These are phyloP conservation scores for Xestia sexstrigata DNA, from an alignment of 2,888 invertebrate species.

Conservation along the genomic window DNA sequence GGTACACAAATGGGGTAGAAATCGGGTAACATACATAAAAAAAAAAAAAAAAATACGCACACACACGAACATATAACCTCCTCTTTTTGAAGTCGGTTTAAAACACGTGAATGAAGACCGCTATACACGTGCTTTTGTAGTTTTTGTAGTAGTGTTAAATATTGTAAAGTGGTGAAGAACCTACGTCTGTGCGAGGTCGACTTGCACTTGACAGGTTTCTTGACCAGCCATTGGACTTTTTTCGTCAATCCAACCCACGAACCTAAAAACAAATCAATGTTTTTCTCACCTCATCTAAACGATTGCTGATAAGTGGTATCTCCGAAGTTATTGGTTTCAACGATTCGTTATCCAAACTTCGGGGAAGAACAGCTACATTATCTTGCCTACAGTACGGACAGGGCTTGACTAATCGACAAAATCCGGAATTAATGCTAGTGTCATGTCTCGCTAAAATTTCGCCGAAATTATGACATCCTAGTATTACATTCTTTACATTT, in stretches of 20 bases:
- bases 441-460: conserved; percentile 4
- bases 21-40: too few relatives aligned
- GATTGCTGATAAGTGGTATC: conserved; percentile 11
- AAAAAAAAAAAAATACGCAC: too few relatives aligned
- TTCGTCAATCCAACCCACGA: neutral
- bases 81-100: too few relatives aligned
- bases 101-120: too few relatives aligned
- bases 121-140: too few relatives aligned
- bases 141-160: too few relatives aligned
- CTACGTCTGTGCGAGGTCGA: neutral
- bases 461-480: conserved; percentile 10
- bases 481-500: conserved; percentile 15
- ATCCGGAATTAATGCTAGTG: neutral
- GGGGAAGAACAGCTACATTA: neutral
- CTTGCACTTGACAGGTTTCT: neutral
- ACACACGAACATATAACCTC: too few relatives aligned
- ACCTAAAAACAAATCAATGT: neutral
- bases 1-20: too few relatives aligned
- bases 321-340: neutral
- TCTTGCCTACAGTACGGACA: neutral
- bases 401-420: neutral
- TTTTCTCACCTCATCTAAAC: conserved; percentile 34
- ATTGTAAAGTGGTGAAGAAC: neutral
- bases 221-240: neutral
- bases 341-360: neutral